Conservation (phyloP, 2,888 invertebrate species). For the Metopia argyrocephala region DNA sequence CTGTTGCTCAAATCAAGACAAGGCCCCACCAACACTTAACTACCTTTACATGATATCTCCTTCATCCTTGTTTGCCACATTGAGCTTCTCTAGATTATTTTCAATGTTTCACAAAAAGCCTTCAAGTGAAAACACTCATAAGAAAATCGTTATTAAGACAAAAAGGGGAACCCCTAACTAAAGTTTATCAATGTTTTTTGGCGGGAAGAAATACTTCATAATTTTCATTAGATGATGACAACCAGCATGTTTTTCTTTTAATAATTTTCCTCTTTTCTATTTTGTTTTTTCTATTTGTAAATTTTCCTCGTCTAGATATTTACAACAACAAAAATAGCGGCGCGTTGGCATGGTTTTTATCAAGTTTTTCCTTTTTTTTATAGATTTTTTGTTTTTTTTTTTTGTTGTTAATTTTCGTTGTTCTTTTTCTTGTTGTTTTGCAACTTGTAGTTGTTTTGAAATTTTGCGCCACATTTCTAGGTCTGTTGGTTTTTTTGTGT, state of each 20-base stretch:
- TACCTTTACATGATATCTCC: too few relatives aligned
- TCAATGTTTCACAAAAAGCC: too few relatives aligned
- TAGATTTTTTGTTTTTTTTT: background rate
- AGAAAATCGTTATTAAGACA: background rate
- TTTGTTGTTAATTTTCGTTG: conserved; percentile 5
- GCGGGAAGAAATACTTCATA: conserved; percentile 61
- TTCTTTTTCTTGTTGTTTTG: conserved; percentile 21
- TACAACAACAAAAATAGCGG: conserved; percentile 12
- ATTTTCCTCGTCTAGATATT: conserved; percentile 15
- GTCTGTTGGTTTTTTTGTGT: conserved; percentile 30
- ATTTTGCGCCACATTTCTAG: conserved; percentile 60
- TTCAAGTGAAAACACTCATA: background rate
- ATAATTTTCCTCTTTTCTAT: conserved; percentile 1
- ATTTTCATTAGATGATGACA: conserved; percentile 59
- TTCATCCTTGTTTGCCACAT: too few relatives aligned
- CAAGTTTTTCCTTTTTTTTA: background rate
- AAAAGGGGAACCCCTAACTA: conserved; percentile 17
- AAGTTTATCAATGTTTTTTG: conserved; percentile 54
- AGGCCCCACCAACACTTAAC: too few relatives aligned
- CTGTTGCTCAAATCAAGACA: too few relatives aligned
- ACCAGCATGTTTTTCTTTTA: conserved; percentile 48
- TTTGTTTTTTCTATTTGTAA: too few relatives aligned
- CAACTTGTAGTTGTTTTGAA: conserved; percentile 54
- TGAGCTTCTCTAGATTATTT: too few relatives aligned
- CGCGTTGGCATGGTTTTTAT: background rate